Conservation (phyloP, 2,113 vertebrate species). For the Megaceryle maxima region DNA sequence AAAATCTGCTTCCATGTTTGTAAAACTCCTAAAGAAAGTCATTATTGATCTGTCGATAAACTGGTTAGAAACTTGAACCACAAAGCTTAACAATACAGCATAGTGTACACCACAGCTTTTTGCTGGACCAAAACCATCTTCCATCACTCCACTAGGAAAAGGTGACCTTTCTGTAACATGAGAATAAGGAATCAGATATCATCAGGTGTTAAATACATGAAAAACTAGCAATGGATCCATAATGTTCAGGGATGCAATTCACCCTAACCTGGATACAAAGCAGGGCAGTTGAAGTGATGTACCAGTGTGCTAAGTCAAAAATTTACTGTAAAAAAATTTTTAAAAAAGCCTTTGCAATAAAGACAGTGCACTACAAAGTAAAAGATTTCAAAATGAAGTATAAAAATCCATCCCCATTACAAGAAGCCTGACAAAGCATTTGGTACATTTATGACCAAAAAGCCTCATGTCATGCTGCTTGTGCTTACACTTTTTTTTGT, state of each 20-base stretch:
- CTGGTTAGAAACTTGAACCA: background rate
- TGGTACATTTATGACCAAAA: background rate
- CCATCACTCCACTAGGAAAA: background rate
- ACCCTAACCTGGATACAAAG: background rate
- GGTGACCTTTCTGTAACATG: background rate
- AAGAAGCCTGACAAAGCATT: background rate
- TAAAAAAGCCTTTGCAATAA: background rate
- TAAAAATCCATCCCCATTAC: background rate
- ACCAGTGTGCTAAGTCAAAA: background rate
- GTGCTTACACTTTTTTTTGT: too few relatives aligned
- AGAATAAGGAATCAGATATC: background rate
- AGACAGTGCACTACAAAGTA: background rate
- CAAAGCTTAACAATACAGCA: background rate
- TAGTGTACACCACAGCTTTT: background rate
- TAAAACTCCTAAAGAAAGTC: background rate
- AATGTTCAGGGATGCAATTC: background rate
- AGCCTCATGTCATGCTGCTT: rapidly evolving
- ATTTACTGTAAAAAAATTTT: background rate
- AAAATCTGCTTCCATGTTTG: background rate
- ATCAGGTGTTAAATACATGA: background rate
- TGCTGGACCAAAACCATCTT: background rate
- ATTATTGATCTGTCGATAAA: background rate
- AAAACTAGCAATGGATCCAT: background rate
- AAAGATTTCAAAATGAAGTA: background rate
- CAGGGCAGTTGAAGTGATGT: rapidly evolving